A percentile compares a stretch with the other conserved stretches of the same genome.
phyloP scores from a whole-genome alignment of 2,797 vertebrate genomes.

The Xiphophorus birchmanni region DNA sequence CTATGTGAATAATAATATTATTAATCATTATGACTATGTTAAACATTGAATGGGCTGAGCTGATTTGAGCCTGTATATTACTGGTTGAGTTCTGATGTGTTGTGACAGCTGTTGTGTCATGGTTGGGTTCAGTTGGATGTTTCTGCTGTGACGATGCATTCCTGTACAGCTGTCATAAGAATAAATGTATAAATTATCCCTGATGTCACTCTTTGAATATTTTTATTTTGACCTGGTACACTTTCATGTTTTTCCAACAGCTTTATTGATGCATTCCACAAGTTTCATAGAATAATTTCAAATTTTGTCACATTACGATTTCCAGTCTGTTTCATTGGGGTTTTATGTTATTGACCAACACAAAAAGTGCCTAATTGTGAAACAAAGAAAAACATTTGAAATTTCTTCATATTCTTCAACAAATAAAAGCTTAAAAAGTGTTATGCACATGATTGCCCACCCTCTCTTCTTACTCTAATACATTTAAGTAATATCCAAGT shows the following conservation, averaged over 20 bases:
- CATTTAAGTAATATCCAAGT: too few relatives aligned
- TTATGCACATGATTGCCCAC: neutral
- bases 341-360: neutral
- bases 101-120: conserved; percentile 75
- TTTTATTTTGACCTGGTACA: conserved; percentile 9
- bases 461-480: too few relatives aligned
- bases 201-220: conserved; percentile 4
- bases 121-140: conserved; percentile 78
- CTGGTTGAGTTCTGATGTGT: conserved; percentile 76
- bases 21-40: conserved; percentile 41
- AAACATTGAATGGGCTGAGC: conserved; percentile 57
- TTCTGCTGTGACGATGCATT: conserved; percentile 79
- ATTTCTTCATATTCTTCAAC: neutral
- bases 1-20: conserved; percentile 74
- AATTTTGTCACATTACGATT: neutral
- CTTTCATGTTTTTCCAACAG: neutral
- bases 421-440: neutral
- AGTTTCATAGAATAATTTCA: neutral
- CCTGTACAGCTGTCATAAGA: conserved; percentile 80
- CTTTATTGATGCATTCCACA: neutral
- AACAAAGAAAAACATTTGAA: neutral
- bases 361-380: neutral
- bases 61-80: conserved; percentile 71
- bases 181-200: conserved; percentile 77
- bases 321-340: neutral